Percentiles rank a stretch among this genome's conserved stretches.
Evolutionary conservation across 2,113 vertebrate species (phyloP).

Genomic region (Solea senegalensis): DNA sequence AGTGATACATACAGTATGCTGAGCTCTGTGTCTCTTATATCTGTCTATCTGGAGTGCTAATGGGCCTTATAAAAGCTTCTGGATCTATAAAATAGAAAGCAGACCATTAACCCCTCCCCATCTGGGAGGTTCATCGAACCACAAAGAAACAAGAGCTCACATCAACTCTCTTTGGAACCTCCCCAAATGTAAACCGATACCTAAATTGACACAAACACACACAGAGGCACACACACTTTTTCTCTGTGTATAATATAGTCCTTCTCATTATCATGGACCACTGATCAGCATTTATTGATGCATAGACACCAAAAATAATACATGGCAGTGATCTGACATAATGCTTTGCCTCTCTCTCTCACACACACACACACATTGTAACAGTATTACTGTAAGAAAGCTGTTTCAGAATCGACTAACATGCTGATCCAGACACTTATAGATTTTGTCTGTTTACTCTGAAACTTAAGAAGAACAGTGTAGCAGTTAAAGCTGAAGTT

Average conservation of each 20-base stretch:
- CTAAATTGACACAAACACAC: conserved; percentile 35
- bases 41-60: conserved; percentile 54
- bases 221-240: conserved; percentile 10
- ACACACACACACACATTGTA: background rate
- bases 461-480: conserved; percentile 32
- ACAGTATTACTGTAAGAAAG: conserved; percentile 20
- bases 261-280: conserved; percentile 15
- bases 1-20: background rate
- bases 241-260: conserved; percentile 28
- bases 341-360: background rate
- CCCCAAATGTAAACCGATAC: conserved; percentile 63
- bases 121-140: conserved; percentile 29
- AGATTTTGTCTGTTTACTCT: conserved; percentile 41
- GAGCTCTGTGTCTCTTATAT: conserved; percentile 18
- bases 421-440: conserved; percentile 52
- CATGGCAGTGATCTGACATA: background rate
- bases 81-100: conserved; percentile 72
- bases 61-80: conserved; percentile 69
- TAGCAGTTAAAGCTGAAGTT: background rate
- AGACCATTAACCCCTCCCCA: conserved; percentile 56
- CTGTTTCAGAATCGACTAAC: conserved; percentile 48
- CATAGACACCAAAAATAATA: conserved; percentile 5
- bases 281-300: conserved; percentile 31
- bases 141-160: conserved; percentile 54
- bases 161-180: conserved; percentile 33